These are phyloP conservation scores for Monopis laevigella DNA, from an alignment of 2,888 invertebrate species.

Conservation along the genomic window DNA sequence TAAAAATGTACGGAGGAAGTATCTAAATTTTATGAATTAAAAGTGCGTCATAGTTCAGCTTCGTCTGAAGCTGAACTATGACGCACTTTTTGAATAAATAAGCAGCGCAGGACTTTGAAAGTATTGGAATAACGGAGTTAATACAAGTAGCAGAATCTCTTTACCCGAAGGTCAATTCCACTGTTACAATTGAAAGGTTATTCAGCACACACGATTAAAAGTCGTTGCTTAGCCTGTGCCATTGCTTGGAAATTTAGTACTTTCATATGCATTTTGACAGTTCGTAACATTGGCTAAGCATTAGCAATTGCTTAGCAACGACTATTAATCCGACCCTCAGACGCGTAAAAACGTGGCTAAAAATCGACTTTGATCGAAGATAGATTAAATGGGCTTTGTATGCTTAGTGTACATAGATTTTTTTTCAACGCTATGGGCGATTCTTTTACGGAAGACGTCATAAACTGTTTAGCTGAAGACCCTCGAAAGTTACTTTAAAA, in stretches of 20 bases:
- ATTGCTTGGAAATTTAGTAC: too few species aligned
- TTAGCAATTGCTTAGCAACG: too few species aligned
- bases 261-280: too few species aligned
- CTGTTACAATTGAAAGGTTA: slow-evolving; percentile 16
- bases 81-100: slow-evolving; percentile 14
- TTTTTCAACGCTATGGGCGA: slow-evolving; percentile 14
- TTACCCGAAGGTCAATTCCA: slow-evolving; percentile 14
- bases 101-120: slow-evolving; percentile 4
- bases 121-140: slow-evolving; percentile 13
- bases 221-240: too few species aligned
- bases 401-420: slow-evolving; percentile 10
- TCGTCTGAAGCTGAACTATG: slow-evolving; percentile 8
- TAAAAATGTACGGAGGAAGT: slow-evolving; percentile 9
- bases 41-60: slow-evolving; percentile 4
- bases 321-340: too few species aligned
- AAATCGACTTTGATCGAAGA: slow-evolving; percentile 19
- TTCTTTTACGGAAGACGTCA: slow-evolving; percentile 14
- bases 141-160: too few species aligned
- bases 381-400: slow-evolving; percentile 14
- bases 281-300: too few species aligned
- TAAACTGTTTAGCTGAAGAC: not conserved
- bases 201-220: slow-evolving; percentile 16
- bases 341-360: slow-evolving; percentile 19
- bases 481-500: slow-evolving; percentile 10
- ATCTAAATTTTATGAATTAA: slow-evolving; percentile 8